Conservation (phyloP, 2,888 invertebrate genomes). For the Siphonodentalium dalli region DNA sequence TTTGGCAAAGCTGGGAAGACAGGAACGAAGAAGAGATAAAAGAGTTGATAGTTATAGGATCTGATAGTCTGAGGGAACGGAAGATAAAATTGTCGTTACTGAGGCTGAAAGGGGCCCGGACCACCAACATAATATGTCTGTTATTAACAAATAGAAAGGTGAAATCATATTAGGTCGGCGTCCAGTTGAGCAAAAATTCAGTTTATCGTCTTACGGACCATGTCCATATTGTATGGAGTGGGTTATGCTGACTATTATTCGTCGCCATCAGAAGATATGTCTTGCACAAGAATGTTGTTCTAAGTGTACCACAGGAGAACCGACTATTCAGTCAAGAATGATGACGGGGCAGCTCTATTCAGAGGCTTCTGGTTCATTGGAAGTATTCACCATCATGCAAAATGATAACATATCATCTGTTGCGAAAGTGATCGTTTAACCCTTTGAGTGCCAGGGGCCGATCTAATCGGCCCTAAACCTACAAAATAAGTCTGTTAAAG, state of each 20-base stretch:
- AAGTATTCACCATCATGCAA: constrained; percentile 29
- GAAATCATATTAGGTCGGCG: constrained; percentile 4
- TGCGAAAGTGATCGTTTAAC: constrained; percentile 5
- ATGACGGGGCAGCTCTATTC: constrained; percentile 10
- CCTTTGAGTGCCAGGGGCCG: constrained; percentile 4
- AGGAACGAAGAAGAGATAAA: too few relatives aligned
- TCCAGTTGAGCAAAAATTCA: not conserved
- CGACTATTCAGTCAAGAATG: constrained; percentile 23
- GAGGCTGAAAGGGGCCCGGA: too few relatives aligned
- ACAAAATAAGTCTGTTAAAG: too few relatives aligned
- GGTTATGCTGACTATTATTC: constrained; percentile 8
- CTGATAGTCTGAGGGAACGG: too few relatives aligned
- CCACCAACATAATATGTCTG: too few relatives aligned
- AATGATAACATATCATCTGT: constrained; percentile 18
- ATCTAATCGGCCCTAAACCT: not conserved
- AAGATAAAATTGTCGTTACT: too few relatives aligned
- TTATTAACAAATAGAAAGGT: too few relatives aligned
- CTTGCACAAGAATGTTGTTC: not conserved
- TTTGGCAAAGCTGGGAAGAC: too few relatives aligned
- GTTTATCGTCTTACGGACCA: constrained; percentile 21
- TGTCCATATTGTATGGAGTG: constrained; percentile 28
- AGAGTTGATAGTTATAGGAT: too few relatives aligned
- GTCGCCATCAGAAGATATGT: constrained; percentile 18
- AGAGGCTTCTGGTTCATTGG: constrained; percentile 19
- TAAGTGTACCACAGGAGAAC: not conserved